Conservation (phyloP, 2,113 vertebrate genomes). For the Microtus richardsoni region DNA sequence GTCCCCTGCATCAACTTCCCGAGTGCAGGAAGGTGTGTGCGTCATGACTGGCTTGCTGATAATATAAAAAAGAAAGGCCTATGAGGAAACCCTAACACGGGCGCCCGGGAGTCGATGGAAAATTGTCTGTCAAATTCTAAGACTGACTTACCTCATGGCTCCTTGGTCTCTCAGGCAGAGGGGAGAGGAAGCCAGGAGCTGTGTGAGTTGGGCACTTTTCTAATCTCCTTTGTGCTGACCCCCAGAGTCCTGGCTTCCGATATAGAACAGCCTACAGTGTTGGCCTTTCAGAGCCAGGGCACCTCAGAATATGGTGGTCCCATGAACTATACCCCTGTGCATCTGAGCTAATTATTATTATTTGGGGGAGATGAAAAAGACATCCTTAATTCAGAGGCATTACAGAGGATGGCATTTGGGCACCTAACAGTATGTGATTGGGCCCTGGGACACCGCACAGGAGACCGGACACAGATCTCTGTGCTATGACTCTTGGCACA, state of each 20-base stretch:
- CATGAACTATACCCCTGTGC: fast-evolving
- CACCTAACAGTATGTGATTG: background rate
- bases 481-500: constrained; percentile 14
- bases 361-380: background rate
- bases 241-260: background rate
- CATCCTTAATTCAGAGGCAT: background rate
- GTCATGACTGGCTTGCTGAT: background rate
- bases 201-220: background rate
- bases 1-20: background rate
- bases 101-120: background rate
- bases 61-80: constrained; percentile 8
- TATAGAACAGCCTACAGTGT: background rate
- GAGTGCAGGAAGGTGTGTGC: too few species aligned
- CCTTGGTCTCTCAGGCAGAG: background rate
- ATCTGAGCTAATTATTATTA: too few species aligned
- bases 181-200: background rate
- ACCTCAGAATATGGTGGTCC: background rate
- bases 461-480: background rate
- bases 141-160: background rate
- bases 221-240: background rate
- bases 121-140: background rate
- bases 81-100: background rate
- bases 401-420: background rate
- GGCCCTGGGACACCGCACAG: background rate
- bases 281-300: background rate